Evolutionary conservation across 2,113 vertebrate genomes (phyloP).

Genomic region (Mobula birostris): DNA sequence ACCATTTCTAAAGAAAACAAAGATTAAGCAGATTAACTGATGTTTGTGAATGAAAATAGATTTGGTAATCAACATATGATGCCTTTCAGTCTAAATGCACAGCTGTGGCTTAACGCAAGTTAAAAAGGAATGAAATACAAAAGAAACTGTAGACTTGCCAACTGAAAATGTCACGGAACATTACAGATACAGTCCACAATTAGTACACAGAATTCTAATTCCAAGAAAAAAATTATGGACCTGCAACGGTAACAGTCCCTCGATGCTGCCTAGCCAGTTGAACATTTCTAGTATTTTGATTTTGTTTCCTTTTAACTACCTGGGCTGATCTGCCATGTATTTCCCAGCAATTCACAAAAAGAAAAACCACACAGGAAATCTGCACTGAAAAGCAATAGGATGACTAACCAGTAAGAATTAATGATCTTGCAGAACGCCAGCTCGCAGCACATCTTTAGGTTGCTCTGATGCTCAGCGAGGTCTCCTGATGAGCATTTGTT

Average conservation of each 20-base stretch:
- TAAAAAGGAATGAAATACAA: background rate
- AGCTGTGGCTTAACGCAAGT: background rate
- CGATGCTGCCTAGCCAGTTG: no score
- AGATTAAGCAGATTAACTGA: slow-evolving; percentile 32
- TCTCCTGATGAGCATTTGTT: slow-evolving; percentile 82
- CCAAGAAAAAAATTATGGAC: no score
- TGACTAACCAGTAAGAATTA: slow-evolving; percentile 91
- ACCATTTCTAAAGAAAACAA: background rate
- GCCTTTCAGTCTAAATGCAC: slow-evolving; percentile 2
- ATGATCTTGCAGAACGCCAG: slow-evolving; percentile 99
- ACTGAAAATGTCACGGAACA: background rate
- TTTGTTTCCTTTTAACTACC: background rate
- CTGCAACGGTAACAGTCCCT: no score
- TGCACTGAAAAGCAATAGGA: background rate
- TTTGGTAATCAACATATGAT: background rate
- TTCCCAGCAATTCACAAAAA: background rate
- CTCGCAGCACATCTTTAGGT: slow-evolving; percentile 98
- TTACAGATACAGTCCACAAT: background rate
- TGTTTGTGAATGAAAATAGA: background rate
- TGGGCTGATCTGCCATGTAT: background rate
- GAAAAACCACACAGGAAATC: background rate
- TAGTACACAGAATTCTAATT: background rate
- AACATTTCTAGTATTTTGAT: background rate
- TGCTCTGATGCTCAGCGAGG: slow-evolving; percentile 89
- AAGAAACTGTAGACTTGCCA: background rate